Conservation (phyloP, 2,888 invertebrate species). For the Polymixis lichenea region DNA sequence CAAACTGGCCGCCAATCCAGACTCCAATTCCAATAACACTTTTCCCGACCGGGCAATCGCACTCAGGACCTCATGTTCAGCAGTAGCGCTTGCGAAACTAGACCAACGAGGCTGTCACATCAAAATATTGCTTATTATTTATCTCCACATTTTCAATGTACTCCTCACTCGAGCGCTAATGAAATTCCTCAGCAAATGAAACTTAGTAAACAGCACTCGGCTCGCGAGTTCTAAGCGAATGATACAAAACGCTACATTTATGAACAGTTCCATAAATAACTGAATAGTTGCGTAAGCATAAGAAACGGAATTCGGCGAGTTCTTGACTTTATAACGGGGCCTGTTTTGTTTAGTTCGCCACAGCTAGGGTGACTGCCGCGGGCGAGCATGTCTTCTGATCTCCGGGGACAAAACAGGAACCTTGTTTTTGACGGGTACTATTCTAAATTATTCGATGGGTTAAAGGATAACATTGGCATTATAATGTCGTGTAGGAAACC, state of each 20-base stretch:
- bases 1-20: too few species aligned
- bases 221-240: slow-evolving; percentile 15
- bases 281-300: slow-evolving; percentile 70
- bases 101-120: not conserved
- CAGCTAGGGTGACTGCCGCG: slow-evolving; percentile 54
- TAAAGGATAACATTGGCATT: slow-evolving; percentile 34
- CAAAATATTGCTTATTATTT: slow-evolving; percentile 12
- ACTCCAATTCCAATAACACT: too few species aligned
- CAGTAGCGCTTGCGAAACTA: too few species aligned
- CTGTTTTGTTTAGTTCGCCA: slow-evolving; percentile 68
- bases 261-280: slow-evolving; percentile 69
- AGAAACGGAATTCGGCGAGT: slow-evolving; percentile 65
- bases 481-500: not conserved
- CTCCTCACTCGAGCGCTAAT: slow-evolving; percentile 24
- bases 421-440: slow-evolving; percentile 44
- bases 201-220: slow-evolving; percentile 36
- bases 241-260: slow-evolving; percentile 57
- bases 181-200: slow-evolving; percentile 52
- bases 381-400: slow-evolving; percentile 63
- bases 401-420: slow-evolving; percentile 61
- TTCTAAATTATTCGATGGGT: slow-evolving; percentile 28
- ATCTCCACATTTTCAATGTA: slow-evolving; percentile 8
- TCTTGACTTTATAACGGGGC: slow-evolving; percentile 68
- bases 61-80: too few species aligned
- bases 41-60: too few species aligned